Evolutionary conservation across 2,797 vertebrate species (phyloP), one percentile per base, ranked within the genome.

Genomic region (Hydrocynus forskahlii): DNA sequence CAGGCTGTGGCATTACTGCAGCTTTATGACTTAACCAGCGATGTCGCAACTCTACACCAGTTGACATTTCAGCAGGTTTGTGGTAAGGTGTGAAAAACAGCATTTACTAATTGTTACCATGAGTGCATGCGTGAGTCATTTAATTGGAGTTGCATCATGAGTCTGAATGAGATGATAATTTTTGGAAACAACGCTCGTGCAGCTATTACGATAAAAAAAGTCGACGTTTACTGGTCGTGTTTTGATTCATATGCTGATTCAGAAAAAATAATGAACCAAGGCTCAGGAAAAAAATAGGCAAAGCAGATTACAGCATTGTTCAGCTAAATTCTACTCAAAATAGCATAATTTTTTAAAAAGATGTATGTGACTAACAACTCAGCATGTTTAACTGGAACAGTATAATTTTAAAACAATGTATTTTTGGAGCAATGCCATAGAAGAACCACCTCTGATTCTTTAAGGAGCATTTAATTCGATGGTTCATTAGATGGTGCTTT

Each of bases 1-100:
- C 29, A 60, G 72, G 72, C 55, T 43, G 45, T 59, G 52, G 13
- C 16, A 59, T 60, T 40, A 59, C 25, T 25, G 29, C 19, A 25
- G 74, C 55, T 76, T 81, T 76, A 71, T 81, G 74, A 71, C 29
- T 76, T 63, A 75, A 19, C 57, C 66, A 40, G 10, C n/a, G 29
- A 71, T 81, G 45, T 70, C 71, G 57, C 55, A 55, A 66, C 21
- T 35, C 21, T 1, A 38, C 35, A 59, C 23, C 79, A 19, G 40
- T 16, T 75, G 70, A 55, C 70, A 72, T 60, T 75, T 67, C 62
- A 75, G 71, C 72, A 35, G 63, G 38, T 38, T 64, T 59, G 35
- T 35, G 43, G 35, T 2, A 74, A 59, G 35, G 55, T 74, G 29
- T 60, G 72, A 74, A 45, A n/a, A 59, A 45, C 55, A 21, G n/a